Evolutionary conservation across 2,113 vertebrate genomes (phyloP).

Genomic region (Tetraodon nigroviridis): DNA sequence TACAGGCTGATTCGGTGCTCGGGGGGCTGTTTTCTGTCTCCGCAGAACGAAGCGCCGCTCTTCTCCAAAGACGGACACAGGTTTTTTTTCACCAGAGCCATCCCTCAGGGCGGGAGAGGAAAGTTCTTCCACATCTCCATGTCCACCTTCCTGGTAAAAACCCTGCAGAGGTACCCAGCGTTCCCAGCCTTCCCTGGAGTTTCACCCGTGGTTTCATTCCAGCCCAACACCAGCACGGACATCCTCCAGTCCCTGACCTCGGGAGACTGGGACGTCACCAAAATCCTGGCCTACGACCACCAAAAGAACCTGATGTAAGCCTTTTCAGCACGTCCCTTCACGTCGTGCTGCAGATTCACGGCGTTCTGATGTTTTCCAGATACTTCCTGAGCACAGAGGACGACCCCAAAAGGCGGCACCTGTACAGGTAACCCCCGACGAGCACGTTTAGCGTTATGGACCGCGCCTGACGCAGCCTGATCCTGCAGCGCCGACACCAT

Average conservation of each 20-base stretch:
- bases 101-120: conserved; percentile 90
- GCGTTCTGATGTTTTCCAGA: conserved; percentile 63
- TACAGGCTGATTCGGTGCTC: neutral
- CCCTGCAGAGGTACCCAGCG: neutral
- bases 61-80: conserved; percentile 89
- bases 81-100: conserved; percentile 92
- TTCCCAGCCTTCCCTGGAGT: neutral
- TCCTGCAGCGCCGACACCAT: conserved; percentile 84
- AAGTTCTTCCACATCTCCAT: conserved; percentile 95
- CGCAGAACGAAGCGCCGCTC: conserved; percentile 87
- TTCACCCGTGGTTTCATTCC: conserved; percentile 32
- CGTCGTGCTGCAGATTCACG: neutral
- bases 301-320: conserved; percentile 86
- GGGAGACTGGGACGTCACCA: conserved; percentile 94
- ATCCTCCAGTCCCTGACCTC: conserved; percentile 91
- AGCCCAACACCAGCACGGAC: conserved; percentile 89
- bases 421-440: conserved; percentile 83
- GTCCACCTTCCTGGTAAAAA: conserved; percentile 83
- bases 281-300: conserved; percentile 88
- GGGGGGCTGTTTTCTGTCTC: neutral
- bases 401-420: conserved; percentile 82
- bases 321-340: no score
- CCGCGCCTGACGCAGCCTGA: neutral
- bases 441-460: neutral
- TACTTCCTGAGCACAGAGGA: conserved; percentile 98